Evolutionary conservation across 2,113 vertebrate species (phyloP), one percentile per base, ranked within the genome.

Genomic region (Chaetura pelagica): DNA sequence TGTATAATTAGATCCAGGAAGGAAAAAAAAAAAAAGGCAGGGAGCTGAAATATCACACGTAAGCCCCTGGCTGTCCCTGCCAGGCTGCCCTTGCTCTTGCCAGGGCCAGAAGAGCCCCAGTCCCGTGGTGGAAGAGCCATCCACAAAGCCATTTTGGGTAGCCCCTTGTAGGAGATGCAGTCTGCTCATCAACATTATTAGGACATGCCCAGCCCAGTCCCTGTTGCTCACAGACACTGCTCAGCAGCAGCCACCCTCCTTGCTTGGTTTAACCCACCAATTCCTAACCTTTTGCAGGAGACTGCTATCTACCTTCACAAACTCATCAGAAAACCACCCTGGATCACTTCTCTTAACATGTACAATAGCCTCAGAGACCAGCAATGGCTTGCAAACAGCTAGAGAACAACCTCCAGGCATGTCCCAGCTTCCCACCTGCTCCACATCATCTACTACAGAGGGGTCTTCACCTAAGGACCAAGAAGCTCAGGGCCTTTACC

Each of bases 61-160:
- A 42, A 67, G 38, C 24, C 40, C 24, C 48, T 16, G 51, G 11
- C 48, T 40, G 35, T 14, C 64, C 13, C 42, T 49, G 26, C 26
- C 27, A 35, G 1, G 8, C 29, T 5, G 38, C 12, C 26, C 22
- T 34, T 23, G 26, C 15, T 54, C 44, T 52, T 18, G 13, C 18
- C 27, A 77, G 52, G 4, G 4, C 18, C 52, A 61, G 51, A 23
- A 67, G 11, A 69, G n/a, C 10, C 46, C 20, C 32, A 30, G 35
- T 6, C 34, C 8, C 1, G 0, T 0, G 21, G 3, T 44, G 61
- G 54, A 49, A 51, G 49, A 27, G n/a, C n/a, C 1, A 0, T 38
- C 10, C n/a, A 1, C 0, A 79, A n/a, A 64, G 52, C 11, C 7
- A 0, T 40, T 74, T 48, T 3, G 1, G 21, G 20, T 17, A 54